Evolutionary conservation across 2,113 vertebrate species (phyloP), one percentile per base, ranked within the genome.

Genomic region (Cygnus buccinator): DNA sequence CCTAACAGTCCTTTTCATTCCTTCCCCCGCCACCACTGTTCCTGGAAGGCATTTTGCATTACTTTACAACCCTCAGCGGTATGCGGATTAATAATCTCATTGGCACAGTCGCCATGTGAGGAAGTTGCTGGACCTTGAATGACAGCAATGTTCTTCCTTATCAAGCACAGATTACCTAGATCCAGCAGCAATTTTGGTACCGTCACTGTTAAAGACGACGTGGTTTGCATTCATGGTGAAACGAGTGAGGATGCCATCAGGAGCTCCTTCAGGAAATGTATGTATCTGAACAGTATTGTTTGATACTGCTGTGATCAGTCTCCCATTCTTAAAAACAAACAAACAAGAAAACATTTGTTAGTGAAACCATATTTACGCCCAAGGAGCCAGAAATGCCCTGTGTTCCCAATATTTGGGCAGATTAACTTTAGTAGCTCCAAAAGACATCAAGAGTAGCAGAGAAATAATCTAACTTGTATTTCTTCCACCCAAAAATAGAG

Each of bases 261-360:
- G 99, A 71, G 98, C 97, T 22, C 99, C 99, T 14, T 99, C 98
- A 3, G 99, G 99, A 77, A 99, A 99, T 0, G 99, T 99, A 95
- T 99, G 99, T 23, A 99, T 96, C 98, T 99, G 99, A 79, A 99
- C 97, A 0, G 98, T 98, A 90, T 99, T 99, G 97, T 99, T 99
- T 26, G 99, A 99, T 57, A 98, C 98, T 3, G 99, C 99, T 6
- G 99, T 99, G 80, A 99, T 98, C 94, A 99, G 93, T 89, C 96
- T 99, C 10, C 98, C 98, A 15, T 98, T 98, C 99, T 99, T 99
- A 97, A 29, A 95, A 80, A 73, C 46, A 94, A 97, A 26, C 17
- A 22, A 26, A 37, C 7, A 39, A 6, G 29, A 65, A 39, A 6
- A 63, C 52, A 78, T 10, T 22, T 12, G 5, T 52, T 31, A 57